Percentiles rank a stretch among this genome's conserved stretches.
These are phyloP conservation scores for Chrysolina americana DNA, from an alignment of 2,888 invertebrate species.

Conservation along the genomic window DNA sequence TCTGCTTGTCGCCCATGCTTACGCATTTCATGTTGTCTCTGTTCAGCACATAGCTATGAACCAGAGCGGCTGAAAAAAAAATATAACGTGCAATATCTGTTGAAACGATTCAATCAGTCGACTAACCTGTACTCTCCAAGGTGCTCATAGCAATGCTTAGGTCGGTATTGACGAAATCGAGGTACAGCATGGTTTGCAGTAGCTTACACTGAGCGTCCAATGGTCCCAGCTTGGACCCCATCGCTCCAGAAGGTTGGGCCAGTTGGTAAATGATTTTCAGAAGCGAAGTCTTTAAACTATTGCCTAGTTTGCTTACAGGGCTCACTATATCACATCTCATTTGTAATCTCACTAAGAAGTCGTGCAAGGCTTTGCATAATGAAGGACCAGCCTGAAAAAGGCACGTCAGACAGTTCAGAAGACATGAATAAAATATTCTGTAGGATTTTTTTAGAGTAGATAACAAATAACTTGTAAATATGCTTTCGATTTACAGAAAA, in stretches of 20 bases:
- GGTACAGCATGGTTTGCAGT: slow-evolving; percentile 76
- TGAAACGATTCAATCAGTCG: background rate
- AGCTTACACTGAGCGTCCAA: slow-evolving; percentile 84
- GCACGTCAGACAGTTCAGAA: too few species aligned
- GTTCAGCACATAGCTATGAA: slow-evolving; percentile 72
- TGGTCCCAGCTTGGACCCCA: slow-evolving; percentile 78
- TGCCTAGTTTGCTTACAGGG: slow-evolving; percentile 72
- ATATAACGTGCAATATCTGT: background rate
- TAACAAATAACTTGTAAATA: too few species aligned
- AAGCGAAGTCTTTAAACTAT: slow-evolving; percentile 76
- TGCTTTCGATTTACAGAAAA: too few species aligned
- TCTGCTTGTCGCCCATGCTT: slow-evolving; percentile 71
- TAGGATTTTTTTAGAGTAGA: too few species aligned
- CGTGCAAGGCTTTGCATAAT: slow-evolving; percentile 80
- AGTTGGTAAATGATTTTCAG: slow-evolving; percentile 81
- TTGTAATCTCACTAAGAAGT: slow-evolving; percentile 79
- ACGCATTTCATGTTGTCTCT: slow-evolving; percentile 73
- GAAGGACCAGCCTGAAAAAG: slow-evolving; percentile 80
- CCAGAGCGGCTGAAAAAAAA: slow-evolving; percentile 61
- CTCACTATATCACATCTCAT: slow-evolving; percentile 77
- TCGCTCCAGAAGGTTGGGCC: slow-evolving; percentile 76
- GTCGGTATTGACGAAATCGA: slow-evolving; percentile 79
- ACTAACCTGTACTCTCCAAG: slow-evolving; percentile 79
- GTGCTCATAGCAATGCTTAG: slow-evolving; percentile 81
- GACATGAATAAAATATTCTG: too few species aligned